Evolutionary conservation across 2,797 vertebrate genomes (phyloP), one percentile per base, ranked within the genome.

Genomic region (Etheostoma nigrum): DNA sequence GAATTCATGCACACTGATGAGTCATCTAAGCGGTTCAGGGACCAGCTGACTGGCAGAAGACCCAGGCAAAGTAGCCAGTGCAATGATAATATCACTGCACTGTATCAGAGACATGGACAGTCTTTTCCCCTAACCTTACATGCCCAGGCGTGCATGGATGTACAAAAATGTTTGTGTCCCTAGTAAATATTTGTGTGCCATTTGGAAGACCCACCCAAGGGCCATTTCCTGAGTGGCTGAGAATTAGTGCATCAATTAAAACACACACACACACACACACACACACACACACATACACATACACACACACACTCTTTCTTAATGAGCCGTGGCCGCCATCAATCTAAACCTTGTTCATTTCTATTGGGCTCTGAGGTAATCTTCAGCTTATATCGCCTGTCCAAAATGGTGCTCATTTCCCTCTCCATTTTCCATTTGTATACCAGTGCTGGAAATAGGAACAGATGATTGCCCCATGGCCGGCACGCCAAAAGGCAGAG

Each of bases 131-230:
- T 1, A 19, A 77, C 82, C 79, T 78, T 63, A 62, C 75, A 74
- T 82, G 78, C 69, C 72, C 68, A 21, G 73, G 82, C 66, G 65
- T 33, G 68, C 66, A 65, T 79, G 67, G 86, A 88, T 61, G 60
- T 81, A 59, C 69, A 80, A 82, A 90, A 87, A 86, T 90, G 90
- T 92, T 93, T 93, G 85, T 74, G 76, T 90, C 76, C 80, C 91
- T 82, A 85, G 88, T 91, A 94, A 93, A 94, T 94, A 94, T 94
- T 94, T 94, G 91, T 84, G 85, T 91, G 85, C 86, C 82, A 88
- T 88, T 90, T 88, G 74, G 80, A 90, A 87, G 91, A 93, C 92
- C 91, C 92, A 90, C 92, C 94, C 94, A 93, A 84, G 84, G 91
- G 89, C 89, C 86, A 89, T 94, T 94, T 94, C 94, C 93, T 92